Base-by-base conservation (phyloP, 2,888 invertebrate species). In the Aphidoletes aphidimyza region DNA sequence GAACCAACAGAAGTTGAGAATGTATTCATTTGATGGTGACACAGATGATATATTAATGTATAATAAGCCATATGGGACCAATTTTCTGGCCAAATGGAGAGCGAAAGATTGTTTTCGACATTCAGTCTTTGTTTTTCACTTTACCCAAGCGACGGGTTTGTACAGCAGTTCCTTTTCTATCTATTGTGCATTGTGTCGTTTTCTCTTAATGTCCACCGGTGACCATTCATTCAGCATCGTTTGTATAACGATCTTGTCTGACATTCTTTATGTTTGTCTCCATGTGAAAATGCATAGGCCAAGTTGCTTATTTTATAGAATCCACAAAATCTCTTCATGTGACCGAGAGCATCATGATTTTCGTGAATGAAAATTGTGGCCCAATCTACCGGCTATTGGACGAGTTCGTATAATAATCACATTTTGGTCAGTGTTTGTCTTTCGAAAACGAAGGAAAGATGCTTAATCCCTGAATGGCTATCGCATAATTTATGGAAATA, bases 31-130 rank as follows among this genome's bases (percentile, higher is more conserved):
- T 47, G 45, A 45, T 83, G 47, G 83, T 83, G 45, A 47, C 47
- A 83, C 83, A 83, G 47, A 84, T 84, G 47, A 84, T 84, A 49
- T 69, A 78, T 42, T 84, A 84, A 69, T 84, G 59, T 84, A 84
- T 26, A 84, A 39, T 84, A 85, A 85, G 86, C 86, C 86, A 86
- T 86, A 86, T 86, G 86, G 86, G 86, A 86, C 86, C 86, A 86
- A 86, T 86, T 85, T 86, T 83, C 84, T 84, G 84, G 83, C 84
- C 84, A 86, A 85, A 85, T 85, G 84, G 85, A 85, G 45, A 47
- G 39, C n/a, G n/a, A n/a, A n/a, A 54, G 69, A 69, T 69, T 69
- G 69, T 69, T 69, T 69, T 69, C 69, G 69, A n/a, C 14, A 30
- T 69, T 14, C 39, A 8, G 5, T 11, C 11, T 39, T 39, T 8